Conservation (phyloP, 2,113 vertebrate species). For the Notechis scutatus region DNA sequence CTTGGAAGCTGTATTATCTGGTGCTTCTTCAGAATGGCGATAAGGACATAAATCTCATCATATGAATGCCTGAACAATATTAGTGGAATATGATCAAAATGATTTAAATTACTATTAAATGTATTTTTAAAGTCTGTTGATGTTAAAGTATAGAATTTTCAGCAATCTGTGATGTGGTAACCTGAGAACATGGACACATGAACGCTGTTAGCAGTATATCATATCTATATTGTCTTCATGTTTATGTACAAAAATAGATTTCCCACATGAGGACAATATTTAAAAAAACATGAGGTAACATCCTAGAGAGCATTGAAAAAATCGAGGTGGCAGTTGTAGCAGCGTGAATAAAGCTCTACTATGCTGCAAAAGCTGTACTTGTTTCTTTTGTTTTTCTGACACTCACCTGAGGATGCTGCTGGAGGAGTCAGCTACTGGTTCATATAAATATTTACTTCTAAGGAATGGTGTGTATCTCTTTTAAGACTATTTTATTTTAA, state of each 20-base stretch:
- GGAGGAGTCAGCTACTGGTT: not conserved
- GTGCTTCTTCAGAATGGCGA: not conserved
- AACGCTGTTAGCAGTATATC: not conserved
- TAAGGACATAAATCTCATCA: not conserved
- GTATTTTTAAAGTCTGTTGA: not conserved
- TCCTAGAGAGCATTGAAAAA: not conserved
- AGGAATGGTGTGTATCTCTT: not conserved
- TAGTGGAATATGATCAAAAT: not conserved
- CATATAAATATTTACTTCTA: not conserved
- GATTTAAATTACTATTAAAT: not conserved
- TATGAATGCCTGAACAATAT: not conserved
- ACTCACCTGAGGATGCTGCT: not conserved
- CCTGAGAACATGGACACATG: not conserved
- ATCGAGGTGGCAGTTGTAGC: not conserved
- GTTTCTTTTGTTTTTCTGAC: not conserved
- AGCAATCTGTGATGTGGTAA: not conserved
- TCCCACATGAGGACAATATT: not conserved
- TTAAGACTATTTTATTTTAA: not conserved
- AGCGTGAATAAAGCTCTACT: not conserved
- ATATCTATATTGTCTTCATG: not conserved
- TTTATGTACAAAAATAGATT: not conserved
- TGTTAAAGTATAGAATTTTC: not conserved
- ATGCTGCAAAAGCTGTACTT: not conserved
- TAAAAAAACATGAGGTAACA: not conserved
- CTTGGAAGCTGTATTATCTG: not conserved